Evolutionary conservation across 2,888 invertebrate genomes (phyloP).

Genomic region (Anoplius nigerrimus): DNA sequence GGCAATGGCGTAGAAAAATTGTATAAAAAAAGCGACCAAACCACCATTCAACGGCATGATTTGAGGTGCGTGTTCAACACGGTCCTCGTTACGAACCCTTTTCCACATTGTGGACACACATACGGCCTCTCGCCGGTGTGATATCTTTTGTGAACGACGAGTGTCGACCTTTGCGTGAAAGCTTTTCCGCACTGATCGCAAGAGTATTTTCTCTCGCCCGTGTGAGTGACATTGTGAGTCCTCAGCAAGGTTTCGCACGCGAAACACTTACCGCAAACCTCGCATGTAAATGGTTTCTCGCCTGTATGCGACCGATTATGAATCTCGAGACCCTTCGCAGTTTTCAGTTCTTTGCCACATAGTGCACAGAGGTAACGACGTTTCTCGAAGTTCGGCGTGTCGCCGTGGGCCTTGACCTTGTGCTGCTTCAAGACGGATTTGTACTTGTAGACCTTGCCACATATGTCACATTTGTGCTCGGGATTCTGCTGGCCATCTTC

Average conservation of each 20-base stretch:
- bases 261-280: constrained; percentile 65
- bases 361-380: constrained; percentile 64
- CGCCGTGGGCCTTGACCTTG: constrained; percentile 57
- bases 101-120: constrained; percentile 77
- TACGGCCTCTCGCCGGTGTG: constrained; percentile 78
- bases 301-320: constrained; percentile 68
- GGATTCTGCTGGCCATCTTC: constrained; percentile 14
- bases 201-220: constrained; percentile 77
- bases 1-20: background rate
- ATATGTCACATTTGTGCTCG: constrained; percentile 58
- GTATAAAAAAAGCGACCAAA: background rate
- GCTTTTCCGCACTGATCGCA: constrained; percentile 78
- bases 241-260: constrained; percentile 73
- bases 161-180: constrained; percentile 78
- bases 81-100: constrained; percentile 78
- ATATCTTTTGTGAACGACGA: constrained; percentile 77
- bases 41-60: constrained; percentile 47
- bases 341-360: constrained; percentile 67
- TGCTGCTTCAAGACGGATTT: constrained; percentile 63
- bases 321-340: constrained; percentile 66
- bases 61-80: constrained; percentile 78
- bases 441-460: constrained; percentile 59
- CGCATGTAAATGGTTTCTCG: constrained; percentile 66
- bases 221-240: constrained; percentile 78
- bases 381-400: constrained; percentile 48